These are phyloP conservation scores for Gisinianus flammeolus DNA, from an alignment of 2,888 invertebrate genomes.

Conservation along the genomic window DNA sequence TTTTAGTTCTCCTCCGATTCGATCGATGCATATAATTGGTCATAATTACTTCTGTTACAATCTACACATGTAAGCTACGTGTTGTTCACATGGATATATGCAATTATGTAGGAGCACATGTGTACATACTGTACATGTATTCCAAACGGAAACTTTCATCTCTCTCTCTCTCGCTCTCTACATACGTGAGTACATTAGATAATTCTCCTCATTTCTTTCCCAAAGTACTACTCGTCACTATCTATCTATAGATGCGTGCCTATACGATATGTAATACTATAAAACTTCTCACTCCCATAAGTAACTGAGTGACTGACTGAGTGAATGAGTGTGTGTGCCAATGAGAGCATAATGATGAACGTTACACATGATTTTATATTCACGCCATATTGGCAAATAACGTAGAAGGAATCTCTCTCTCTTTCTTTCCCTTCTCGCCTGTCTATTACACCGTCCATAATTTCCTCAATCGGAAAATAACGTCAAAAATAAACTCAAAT, in stretches of 20 bases:
- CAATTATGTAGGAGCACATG: too few species aligned
- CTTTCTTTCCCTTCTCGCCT: not conserved
- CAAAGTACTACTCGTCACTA: not conserved
- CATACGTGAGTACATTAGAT: conserved; percentile 12
- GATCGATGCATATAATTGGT: conserved; percentile 40
- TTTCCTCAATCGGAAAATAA: conserved; percentile 32
- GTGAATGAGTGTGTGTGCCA: not conserved
- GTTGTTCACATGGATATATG: not conserved
- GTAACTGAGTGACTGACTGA: too few species aligned
- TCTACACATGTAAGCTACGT: conserved; percentile 23
- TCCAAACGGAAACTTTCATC: too few species aligned
- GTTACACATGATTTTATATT: conserved; percentile 8
- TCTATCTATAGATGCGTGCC: not conserved
- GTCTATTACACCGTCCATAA: conserved; percentile 26
- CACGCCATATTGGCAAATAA: conserved; percentile 21
- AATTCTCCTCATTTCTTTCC: conserved; percentile 24
- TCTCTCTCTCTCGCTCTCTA: not conserved
- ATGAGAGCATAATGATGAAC: not conserved
- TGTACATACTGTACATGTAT: too few species aligned
- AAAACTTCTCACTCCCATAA: too few species aligned
- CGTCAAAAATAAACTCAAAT: conserved; percentile 25
- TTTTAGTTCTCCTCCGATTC: conserved; percentile 26
- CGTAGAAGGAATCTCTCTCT: conserved; percentile 1
- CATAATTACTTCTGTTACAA: conserved; percentile 37
- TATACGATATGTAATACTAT: too few species aligned